Base-by-base conservation (phyloP, 1,140 invertebrate genomes). In the Ostrea denselamellosa region DNA sequence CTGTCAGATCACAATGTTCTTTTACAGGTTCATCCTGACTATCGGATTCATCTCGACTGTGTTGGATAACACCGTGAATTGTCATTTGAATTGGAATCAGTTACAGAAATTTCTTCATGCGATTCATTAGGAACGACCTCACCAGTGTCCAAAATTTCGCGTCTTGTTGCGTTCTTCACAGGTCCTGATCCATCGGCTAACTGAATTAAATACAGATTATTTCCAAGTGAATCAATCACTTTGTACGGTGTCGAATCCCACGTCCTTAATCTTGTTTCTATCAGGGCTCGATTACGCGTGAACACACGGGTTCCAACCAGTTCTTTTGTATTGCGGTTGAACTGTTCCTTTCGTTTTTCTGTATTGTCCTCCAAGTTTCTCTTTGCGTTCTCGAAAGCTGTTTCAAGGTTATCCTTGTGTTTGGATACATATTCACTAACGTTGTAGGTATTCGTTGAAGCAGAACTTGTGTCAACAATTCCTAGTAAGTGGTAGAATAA, bases 221-320 rank as follows among this genome's bases (percentile, higher is more conserved):
- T 25, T 7, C 81, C 12, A 22, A 53, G 34, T 17, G 10, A 4
- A 53, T 10, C 25, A 51, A 82, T n/a, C 2, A 82, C 81, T 82
- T 82, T 82, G 25, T 82, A 82, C 10, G 81, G 81, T 22, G 81
- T 82, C 4, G 81, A 44, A 44, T 82, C 81, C 81, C 81, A 82
- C 14, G 34, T 82, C 81, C 44, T 82, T 25, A 82, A 82, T 82
- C 12, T 82, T 28, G 12, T 85, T 65, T 71, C 71, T 22, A n/a
- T n/a, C n/a, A n/a, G n/a, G n/a, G n/a, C n/a, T n/a, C n/a, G n/a
- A n/a, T n/a, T n/a, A n/a, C 85, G 25, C 22, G 51, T 62, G 28
- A 86, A 86, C 44, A 86, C 85, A 51, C 85, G 25, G 19, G 85
- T 44, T 65, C 85, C 85, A 34, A 85, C 44, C 22, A 56, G 12